phyloP scores from a whole-genome alignment of 2,113 vertebrate species.

The Lagopus leucura region DNA sequence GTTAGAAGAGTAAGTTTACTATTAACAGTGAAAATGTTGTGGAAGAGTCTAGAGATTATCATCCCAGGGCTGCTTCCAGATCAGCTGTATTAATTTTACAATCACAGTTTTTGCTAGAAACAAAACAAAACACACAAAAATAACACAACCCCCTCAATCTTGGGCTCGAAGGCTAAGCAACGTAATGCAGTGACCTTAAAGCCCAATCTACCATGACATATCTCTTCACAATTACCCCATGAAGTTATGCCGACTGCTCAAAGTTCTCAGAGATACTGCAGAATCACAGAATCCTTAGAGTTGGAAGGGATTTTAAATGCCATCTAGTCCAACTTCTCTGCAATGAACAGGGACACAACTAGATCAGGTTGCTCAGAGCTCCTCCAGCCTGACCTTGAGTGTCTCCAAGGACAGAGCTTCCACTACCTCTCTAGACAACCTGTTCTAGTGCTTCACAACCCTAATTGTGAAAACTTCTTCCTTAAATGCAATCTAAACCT shows the following conservation, averaged over 20 bases:
- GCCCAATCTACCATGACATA: not conserved
- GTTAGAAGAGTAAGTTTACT: not conserved
- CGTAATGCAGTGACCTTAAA: not conserved
- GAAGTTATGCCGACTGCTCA: not conserved
- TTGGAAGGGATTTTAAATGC: too few species aligned
- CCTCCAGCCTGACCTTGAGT: too few species aligned
- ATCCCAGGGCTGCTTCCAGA: not conserved
- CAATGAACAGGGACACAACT: too few species aligned
- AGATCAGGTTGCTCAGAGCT: too few species aligned
- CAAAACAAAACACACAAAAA: not conserved
- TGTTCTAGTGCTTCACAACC: too few species aligned
- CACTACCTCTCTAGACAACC: too few species aligned
- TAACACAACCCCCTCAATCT: not conserved
- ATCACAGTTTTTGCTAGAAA: constrained; percentile 26
- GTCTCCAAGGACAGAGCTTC: too few species aligned
- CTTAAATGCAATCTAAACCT: too few species aligned
- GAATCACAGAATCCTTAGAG: too few species aligned
- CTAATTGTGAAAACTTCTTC: too few species aligned
- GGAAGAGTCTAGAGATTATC: not conserved
- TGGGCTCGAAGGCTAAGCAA: not conserved
- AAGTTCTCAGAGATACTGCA: not conserved
- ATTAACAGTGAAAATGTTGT: not conserved
- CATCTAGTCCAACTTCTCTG: too few species aligned
- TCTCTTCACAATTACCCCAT: not conserved
- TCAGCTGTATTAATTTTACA: not conserved